Evolutionary conservation across 2,888 invertebrate species (phyloP).

Genomic region (Cryptus viduatorius): DNA sequence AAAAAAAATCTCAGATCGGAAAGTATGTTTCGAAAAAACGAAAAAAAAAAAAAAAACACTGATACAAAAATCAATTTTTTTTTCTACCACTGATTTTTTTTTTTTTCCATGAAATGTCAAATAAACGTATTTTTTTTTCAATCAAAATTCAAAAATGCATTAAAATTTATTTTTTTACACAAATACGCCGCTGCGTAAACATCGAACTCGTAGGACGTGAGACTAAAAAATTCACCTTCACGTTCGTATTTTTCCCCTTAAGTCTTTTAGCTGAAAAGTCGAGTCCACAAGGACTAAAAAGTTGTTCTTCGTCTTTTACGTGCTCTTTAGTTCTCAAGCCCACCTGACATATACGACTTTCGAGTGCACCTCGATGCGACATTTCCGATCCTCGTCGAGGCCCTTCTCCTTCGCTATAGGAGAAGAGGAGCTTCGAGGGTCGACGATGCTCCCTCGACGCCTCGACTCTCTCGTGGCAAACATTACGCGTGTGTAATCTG

Average conservation of each 20-base stretch:
- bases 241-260: too few relatives aligned
- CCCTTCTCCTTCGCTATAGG: background rate
- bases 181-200: background rate
- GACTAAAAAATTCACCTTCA: constrained; percentile 8
- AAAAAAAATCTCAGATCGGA: too few relatives aligned
- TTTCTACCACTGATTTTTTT: too few relatives aligned
- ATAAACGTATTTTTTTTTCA: too few relatives aligned
- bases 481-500: constrained; percentile 13
- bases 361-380: constrained; percentile 21
- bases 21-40: too few relatives aligned
- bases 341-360: constrained; percentile 1
- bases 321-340: constrained; percentile 33
- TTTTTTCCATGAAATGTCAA: too few relatives aligned
- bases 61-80: too few relatives aligned
- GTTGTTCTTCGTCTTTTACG: background rate
- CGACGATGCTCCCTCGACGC: constrained; percentile 8
- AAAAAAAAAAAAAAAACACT: too few relatives aligned
- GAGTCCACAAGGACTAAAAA: too few relatives aligned
- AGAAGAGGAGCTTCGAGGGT: constrained; percentile 18
- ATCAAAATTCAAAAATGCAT: too few relatives aligned
- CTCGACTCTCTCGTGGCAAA: constrained; percentile 10
- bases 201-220: background rate
- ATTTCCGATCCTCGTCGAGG: constrained; percentile 47
- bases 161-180: too few relatives aligned
- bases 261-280: too few relatives aligned